Conservation (phyloP, 2,113 vertebrate genomes). For the Aphyosemion australe region DNA sequence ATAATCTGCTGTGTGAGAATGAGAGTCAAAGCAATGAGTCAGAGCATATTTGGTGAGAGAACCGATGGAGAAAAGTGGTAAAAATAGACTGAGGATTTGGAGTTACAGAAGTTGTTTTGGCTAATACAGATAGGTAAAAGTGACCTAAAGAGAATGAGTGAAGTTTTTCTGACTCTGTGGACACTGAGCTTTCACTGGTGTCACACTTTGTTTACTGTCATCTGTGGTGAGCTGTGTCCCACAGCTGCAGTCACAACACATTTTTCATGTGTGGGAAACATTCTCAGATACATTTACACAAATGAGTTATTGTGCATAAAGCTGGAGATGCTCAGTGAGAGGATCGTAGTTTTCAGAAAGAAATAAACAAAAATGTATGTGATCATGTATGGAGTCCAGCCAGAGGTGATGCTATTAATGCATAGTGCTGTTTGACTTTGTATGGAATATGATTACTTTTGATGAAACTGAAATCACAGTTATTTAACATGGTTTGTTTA, state of each 20-base stretch:
- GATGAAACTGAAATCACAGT: too few species aligned
- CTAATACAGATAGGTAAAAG: not conserved
- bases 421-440: too few species aligned
- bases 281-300: slow-evolving; percentile 7
- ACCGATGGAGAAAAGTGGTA: too few species aligned
- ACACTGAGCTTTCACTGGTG: slow-evolving; percentile 11
- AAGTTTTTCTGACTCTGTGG: not conserved
- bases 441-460: too few species aligned
- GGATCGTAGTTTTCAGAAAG: not conserved
- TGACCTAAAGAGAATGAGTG: not conserved
- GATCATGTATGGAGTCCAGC: too few species aligned
- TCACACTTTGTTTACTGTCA: slow-evolving; percentile 51
- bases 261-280: slow-evolving; percentile 37
- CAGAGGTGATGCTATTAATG: too few species aligned
- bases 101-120: too few species aligned
- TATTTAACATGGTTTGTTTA: too few species aligned
- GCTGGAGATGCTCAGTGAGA: slow-evolving; percentile 1
- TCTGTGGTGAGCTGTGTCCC: slow-evolving; percentile 36
- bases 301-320: not conserved
- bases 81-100: too few species aligned
- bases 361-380: too few species aligned
- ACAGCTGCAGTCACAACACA: slow-evolving; percentile 40
- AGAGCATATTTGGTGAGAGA: not conserved
- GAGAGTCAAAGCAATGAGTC: slow-evolving; percentile 1
- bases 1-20: slow-evolving; percentile 6